Percentiles rank a stretch among this genome's conserved stretches.
phyloP scores from a whole-genome alignment of 2,113 vertebrate genomes.

The Elanoides forficatus region DNA sequence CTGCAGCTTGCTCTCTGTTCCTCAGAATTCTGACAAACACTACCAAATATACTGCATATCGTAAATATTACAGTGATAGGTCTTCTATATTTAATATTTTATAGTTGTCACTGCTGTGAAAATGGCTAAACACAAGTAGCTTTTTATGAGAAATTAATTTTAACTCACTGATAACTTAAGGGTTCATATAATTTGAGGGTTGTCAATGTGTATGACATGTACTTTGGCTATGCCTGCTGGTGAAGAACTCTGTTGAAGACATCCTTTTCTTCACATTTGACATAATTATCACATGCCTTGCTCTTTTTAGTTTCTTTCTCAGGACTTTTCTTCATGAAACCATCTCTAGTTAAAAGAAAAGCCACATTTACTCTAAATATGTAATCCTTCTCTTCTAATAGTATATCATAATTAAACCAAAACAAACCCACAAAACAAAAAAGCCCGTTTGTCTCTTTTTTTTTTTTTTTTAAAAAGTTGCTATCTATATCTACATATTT shows the following conservation, averaged over 20 bases:
- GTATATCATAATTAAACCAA: neutral
- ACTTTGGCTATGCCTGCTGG: neutral
- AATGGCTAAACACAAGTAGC: neutral
- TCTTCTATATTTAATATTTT: neutral
- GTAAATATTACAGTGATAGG: neutral
- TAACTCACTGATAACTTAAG: neutral
- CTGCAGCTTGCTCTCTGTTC: neutral
- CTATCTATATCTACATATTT: neutral
- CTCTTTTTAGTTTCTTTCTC: neutral
- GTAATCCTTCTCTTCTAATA: neutral
- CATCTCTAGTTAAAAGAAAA: neutral
- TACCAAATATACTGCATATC: neutral
- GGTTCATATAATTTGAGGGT: neutral
- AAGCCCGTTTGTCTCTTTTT: neutral
- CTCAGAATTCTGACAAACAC: neutral
- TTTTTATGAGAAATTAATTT: neutral
- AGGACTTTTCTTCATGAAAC: neutral
- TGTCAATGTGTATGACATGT: accelerated
- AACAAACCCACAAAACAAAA: neutral
- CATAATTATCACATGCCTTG: neutral
- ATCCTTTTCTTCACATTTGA: neutral
- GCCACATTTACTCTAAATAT: neutral
- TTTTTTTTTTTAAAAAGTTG: no score
- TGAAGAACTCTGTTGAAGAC: neutral
- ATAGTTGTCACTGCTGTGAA: neutral